A percentile compares a stretch with the other conserved stretches of the same genome.
phyloP scores from a whole-genome alignment of 37 sponge, comb jelly and placozoan species.

The Tethya wilhelma region DNA sequence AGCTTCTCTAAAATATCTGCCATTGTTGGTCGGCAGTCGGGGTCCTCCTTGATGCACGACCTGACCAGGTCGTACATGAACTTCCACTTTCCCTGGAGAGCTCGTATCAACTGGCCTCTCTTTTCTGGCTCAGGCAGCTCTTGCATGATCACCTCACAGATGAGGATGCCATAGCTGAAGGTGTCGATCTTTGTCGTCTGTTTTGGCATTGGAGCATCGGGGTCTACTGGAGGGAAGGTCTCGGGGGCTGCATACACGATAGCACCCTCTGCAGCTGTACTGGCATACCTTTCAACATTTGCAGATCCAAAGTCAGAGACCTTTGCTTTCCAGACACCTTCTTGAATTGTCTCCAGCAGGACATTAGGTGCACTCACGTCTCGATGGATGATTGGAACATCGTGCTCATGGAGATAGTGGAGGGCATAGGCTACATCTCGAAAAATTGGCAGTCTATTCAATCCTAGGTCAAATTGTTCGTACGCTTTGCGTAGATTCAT shows the following conservation, averaged over 20 bases:
- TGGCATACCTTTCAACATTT: slow-evolving; percentile 37
- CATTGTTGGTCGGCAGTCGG: slow-evolving; percentile 25
- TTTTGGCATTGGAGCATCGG: background rate
- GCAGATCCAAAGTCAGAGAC: slow-evolving; percentile 85
- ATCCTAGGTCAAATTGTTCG: background rate
- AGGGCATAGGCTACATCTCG: slow-evolving; percentile 74
- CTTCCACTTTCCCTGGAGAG: slow-evolving; percentile 6
- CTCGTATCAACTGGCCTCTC: background rate
- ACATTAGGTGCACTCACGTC: slow-evolving; percentile 84
- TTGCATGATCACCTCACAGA: slow-evolving; percentile 47
- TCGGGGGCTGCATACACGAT: slow-evolving; percentile 79
- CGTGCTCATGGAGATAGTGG: slow-evolving; percentile 66
- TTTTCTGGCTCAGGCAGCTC: slow-evolving; percentile 39
- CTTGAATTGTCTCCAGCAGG: slow-evolving; percentile 32
- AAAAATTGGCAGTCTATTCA: slow-evolving; percentile 14
- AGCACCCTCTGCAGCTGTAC: slow-evolving; percentile 63
- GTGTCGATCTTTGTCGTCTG: slow-evolving; percentile 83
- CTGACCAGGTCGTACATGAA: slow-evolving; percentile 19
- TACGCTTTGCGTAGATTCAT: slow-evolving; percentile 50
- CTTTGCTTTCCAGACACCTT: slow-evolving; percentile 68
- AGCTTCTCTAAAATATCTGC: slow-evolving; percentile 12
- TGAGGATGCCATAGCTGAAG: slow-evolving; percentile 78
- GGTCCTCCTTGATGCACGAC: slow-evolving; percentile 6
- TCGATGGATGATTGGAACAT: slow-evolving; percentile 79
- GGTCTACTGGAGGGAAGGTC: background rate